phyloP scores from a whole-genome alignment of 2,888 invertebrate species.

The Melanostoma scalare region DNA sequence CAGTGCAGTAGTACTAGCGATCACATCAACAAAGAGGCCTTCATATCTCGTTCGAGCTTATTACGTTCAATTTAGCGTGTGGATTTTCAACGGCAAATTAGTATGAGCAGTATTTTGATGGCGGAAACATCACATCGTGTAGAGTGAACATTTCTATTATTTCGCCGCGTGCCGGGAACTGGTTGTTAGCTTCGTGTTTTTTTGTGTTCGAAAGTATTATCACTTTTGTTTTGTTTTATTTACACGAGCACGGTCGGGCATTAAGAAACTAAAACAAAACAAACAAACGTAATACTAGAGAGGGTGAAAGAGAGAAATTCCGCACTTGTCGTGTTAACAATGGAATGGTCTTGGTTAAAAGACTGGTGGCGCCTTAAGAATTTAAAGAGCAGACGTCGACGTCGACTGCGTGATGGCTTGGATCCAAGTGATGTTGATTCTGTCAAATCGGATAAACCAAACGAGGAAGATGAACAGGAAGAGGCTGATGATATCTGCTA shows the following conservation, averaged over 20 bases:
- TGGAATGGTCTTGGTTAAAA: slow-evolving; percentile 92
- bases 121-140: slow-evolving; percentile 58
- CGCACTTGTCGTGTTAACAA: slow-evolving; percentile 76
- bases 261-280: slow-evolving; percentile 50
- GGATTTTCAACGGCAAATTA: slow-evolving; percentile 21
- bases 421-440: slow-evolving; percentile 86
- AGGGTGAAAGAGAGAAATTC: slow-evolving; percentile 29
- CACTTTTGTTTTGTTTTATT: slow-evolving; percentile 17
- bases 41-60: slow-evolving; percentile 65
- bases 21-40: slow-evolving; percentile 45
- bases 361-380: slow-evolving; percentile 91
- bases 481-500: slow-evolving; percentile 87
- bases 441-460: slow-evolving; percentile 48
- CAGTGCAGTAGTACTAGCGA: slow-evolving; percentile 6
- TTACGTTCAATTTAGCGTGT: slow-evolving; percentile 46
- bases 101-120: slow-evolving; percentile 59
- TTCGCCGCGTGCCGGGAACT: slow-evolving; percentile 19
- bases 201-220: neutral
- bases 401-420: slow-evolving; percentile 82
- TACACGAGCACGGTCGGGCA: slow-evolving; percentile 3
- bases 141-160: neutral
- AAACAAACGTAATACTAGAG: neutral
- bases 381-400: slow-evolving; percentile 83
- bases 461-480: slow-evolving; percentile 73
- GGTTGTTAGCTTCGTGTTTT: slow-evolving; percentile 18